These are phyloP conservation scores for Avahi laniger DNA, from an alignment of 2,797 vertebrate genomes.

Conservation along the genomic window DNA sequence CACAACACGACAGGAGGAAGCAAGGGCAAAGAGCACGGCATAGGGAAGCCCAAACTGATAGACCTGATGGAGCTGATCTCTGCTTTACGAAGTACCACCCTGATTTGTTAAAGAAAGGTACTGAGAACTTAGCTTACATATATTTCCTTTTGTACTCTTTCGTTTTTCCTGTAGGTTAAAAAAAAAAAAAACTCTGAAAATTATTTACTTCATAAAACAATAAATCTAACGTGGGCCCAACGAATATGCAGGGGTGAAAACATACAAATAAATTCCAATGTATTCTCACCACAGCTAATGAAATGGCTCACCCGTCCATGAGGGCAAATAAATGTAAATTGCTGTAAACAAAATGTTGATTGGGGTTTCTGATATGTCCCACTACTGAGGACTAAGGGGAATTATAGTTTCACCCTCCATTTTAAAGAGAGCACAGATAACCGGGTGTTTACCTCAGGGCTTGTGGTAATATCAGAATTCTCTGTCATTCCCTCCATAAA, in stretches of 20 bases:
- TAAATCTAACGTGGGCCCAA: not conserved
- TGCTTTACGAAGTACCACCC: not conserved
- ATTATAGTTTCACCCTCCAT: not conserved
- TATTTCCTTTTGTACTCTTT: not conserved
- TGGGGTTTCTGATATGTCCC: not conserved
- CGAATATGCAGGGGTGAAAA: not conserved
- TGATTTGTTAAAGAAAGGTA: not conserved
- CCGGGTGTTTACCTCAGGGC: not conserved
- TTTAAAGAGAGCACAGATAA: not conserved
- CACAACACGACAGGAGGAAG: not conserved
- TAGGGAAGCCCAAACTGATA: not conserved
- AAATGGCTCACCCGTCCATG: not conserved
- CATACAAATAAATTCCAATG: not conserved
- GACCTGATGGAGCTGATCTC: not conserved
- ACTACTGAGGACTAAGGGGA: not conserved
- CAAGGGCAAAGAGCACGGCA: accelerated
- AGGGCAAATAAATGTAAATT: not conserved
- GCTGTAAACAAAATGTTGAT: not conserved
- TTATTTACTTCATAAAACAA: not conserved
- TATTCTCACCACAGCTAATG: not conserved
- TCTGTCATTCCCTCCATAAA: not conserved
- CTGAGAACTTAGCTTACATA: not conserved
- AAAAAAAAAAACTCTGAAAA: not conserved
- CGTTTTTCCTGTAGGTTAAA: not conserved
- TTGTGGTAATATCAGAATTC: not conserved